Evolutionary conservation across 2,113 vertebrate species (phyloP).

Genomic region (Neolamprologus caudopunctatus): DNA sequence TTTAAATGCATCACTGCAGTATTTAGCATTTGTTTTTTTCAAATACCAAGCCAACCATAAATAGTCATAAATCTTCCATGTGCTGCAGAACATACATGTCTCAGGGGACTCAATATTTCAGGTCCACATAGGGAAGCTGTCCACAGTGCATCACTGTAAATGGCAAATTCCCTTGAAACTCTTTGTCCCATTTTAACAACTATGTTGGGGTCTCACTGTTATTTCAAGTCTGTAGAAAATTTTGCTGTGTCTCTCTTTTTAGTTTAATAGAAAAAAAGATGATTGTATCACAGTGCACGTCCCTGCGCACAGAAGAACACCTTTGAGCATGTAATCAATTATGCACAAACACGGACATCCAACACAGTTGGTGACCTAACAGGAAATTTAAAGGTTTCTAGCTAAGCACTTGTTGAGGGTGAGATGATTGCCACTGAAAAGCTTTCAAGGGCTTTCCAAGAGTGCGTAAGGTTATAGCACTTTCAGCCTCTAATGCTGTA

Average conservation of each 20-base stretch:
- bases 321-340: neutral
- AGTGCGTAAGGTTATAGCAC: neutral
- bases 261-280: neutral
- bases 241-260: neutral
- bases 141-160: slow-evolving; percentile 40
- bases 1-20: slow-evolving; percentile 18
- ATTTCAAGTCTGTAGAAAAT: neutral
- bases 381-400: slow-evolving; percentile 10
- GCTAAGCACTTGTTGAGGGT: neutral
- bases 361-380: neutral
- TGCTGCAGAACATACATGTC: slow-evolving; percentile 31
- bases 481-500: slow-evolving; percentile 26
- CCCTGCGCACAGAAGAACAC: neutral
- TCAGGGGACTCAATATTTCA: slow-evolving; percentile 33
- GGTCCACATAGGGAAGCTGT: slow-evolving; percentile 17
- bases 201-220: slow-evolving; percentile 7
- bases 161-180: slow-evolving; percentile 61
- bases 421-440: slow-evolving; percentile 23
- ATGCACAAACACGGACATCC: neutral
- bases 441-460: slow-evolving; percentile 17
- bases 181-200: slow-evolving; percentile 63
- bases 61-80: slow-evolving; percentile 64
- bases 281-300: neutral
- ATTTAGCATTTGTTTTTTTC: slow-evolving; percentile 61
- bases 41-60: slow-evolving; percentile 65